These are phyloP conservation scores for Latrodectus geometricus DNA, from an alignment of 1,140 invertebrate species.

Conservation along the genomic window DNA sequence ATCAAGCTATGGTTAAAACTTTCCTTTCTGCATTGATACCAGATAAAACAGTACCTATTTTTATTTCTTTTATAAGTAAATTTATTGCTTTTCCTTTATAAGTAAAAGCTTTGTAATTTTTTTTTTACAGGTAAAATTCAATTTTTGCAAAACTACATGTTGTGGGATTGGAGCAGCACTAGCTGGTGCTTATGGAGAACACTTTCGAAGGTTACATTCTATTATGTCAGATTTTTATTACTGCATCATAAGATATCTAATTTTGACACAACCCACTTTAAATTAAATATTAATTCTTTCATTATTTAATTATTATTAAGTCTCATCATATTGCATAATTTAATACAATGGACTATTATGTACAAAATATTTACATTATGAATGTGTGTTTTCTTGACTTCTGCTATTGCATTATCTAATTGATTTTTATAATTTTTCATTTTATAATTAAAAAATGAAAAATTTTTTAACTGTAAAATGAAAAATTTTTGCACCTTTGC, in stretches of 20 bases:
- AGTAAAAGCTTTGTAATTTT: neutral
- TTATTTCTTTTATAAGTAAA: no score
- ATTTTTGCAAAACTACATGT: neutral
- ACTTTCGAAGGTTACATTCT: neutral
- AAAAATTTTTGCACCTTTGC: no score
- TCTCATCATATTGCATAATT: neutral
- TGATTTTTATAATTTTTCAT: no score
- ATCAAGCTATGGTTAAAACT: no score
- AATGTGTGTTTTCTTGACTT: neutral
- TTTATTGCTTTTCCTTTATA: no score
- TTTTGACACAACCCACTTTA: neutral
- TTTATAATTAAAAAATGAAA: no score
- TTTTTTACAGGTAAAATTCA: slow-evolving; percentile 19
- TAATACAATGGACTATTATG: no score
- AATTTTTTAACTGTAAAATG: no score
- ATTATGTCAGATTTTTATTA: neutral
- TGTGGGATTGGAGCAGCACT: slow-evolving; percentile 25
- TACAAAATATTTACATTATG: neutral
- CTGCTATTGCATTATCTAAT: no score
- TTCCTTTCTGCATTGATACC: no score
- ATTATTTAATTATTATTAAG: neutral
- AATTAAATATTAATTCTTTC: neutral
- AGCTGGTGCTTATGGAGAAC: neutral
- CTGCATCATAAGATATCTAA: neutral
- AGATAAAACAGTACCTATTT: no score